These are phyloP conservation scores for Rhadina sibilatrix DNA, from an alignment of 2,113 vertebrate genomes.

Conservation along the genomic window DNA sequence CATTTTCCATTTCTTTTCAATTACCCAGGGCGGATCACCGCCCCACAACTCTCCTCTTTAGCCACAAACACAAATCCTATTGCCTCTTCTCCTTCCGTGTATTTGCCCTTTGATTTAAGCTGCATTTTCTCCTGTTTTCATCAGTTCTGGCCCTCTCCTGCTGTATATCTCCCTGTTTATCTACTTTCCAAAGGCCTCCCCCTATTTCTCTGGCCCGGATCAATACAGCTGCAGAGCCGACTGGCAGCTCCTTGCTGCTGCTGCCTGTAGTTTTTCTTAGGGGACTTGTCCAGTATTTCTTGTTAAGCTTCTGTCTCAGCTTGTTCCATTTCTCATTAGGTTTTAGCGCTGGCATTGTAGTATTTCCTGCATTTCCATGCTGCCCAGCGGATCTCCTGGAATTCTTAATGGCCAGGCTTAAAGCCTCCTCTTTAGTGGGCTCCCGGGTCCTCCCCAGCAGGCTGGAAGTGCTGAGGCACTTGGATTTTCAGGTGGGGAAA, in stretches of 20 bases:
- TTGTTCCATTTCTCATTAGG: slow-evolving; percentile 74
- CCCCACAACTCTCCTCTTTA: slow-evolving; percentile 21
- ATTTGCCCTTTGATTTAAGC: slow-evolving; percentile 75
- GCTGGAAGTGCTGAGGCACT: background rate
- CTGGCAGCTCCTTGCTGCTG: slow-evolving; percentile 41
- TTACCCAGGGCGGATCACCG: background rate
- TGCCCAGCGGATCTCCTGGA: slow-evolving; percentile 55
- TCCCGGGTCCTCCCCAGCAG: background rate
- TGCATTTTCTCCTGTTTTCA: slow-evolving; percentile 49
- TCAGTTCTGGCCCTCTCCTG: slow-evolving; percentile 43
- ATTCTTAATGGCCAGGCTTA: slow-evolving; percentile 44
- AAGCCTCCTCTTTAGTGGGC: background rate
- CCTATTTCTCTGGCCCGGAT: slow-evolving; percentile 48
- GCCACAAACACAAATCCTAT: slow-evolving; percentile 69
- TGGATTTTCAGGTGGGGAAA: background rate
- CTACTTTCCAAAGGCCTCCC: slow-evolving; percentile 50
- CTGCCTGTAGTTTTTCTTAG: slow-evolving; percentile 61
- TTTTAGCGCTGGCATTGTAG: slow-evolving; percentile 50
- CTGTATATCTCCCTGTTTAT: slow-evolving; percentile 69
- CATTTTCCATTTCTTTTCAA: background rate
- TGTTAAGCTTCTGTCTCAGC: slow-evolving; percentile 73
- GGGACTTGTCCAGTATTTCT: slow-evolving; percentile 75
- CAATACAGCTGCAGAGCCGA: slow-evolving; percentile 51
- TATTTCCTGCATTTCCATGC: slow-evolving; percentile 70
- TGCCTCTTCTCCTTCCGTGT: slow-evolving; percentile 26